Percentiles rank a stretch among this genome's conserved stretches.
phyloP scores from a whole-genome alignment of 2,797 vertebrate species.

The Sitta carolinensis region DNA sequence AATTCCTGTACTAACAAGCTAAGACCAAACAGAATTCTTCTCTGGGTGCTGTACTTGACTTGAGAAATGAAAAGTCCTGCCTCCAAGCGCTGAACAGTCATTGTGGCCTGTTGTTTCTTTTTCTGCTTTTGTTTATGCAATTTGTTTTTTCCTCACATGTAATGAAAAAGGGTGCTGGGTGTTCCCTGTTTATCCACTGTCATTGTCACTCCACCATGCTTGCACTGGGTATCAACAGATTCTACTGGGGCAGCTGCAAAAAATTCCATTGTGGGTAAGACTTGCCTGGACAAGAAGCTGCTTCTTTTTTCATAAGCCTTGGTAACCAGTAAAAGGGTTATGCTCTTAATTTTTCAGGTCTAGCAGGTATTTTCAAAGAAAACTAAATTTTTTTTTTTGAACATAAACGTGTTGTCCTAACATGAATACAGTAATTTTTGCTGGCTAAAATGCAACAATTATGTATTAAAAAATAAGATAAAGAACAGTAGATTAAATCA shows the following conservation, averaged over 20 bases:
- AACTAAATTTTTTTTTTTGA: neutral
- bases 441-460: neutral
- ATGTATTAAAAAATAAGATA: neutral
- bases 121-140: neutral
- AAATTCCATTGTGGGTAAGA: neutral
- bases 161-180: neutral
- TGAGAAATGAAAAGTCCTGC: neutral
- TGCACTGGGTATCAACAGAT: neutral
- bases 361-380: conserved; percentile 23
- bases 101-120: neutral
- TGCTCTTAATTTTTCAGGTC: neutral
- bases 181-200: neutral
- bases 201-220: neutral
- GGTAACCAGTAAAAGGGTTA: neutral
- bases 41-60: neutral
- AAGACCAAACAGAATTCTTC: neutral
- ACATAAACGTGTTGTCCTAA: neutral
- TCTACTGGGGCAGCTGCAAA: neutral
- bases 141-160: neutral
- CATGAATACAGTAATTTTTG: neutral
- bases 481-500: neutral
- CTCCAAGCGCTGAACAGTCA: neutral
- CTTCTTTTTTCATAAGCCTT: neutral
- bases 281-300: neutral
- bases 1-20: neutral